Evolutionary conservation across 2,113 vertebrate species (phyloP), one percentile per base, ranked within the genome.

Genomic region (Promerops cafer): DNA sequence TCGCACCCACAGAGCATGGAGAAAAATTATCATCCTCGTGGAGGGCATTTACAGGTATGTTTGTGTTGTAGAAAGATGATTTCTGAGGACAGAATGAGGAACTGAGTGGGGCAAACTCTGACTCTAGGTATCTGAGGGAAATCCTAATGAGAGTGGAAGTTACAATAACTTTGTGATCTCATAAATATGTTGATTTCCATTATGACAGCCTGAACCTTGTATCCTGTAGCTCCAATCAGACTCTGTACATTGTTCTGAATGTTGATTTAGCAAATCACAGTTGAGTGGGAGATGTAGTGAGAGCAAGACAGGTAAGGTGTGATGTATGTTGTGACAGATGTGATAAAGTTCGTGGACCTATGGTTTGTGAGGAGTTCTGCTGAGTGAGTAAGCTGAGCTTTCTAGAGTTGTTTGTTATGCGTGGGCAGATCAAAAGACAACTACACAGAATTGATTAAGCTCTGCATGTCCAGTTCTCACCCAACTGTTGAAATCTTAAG

Each of bases 11-110:
- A 98, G 99, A 96, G 98, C 99, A 49, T 99, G 99, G 99, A 99
- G 95, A 95, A 99, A 99, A 98, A 99, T 99, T 93, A 98, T 99
- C 92, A 99, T 99, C 97, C 94, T 99, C 13, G 99, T 99, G 83
- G 99, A 99, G 89, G 99, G 99, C 80, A 98, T 99, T 98, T 99
- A 99, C 97, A 99, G 99, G 99, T 99, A 97, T 33, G 95, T 75
- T 28, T 82, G 30, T 81, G 57, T 39, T 40, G 13, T 37, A 93
- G 40, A 66, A 35, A 39, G 7, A 1, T 47, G 40, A 85, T 83
- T 82, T 87, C 60, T 92, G 76, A 78, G 35, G 23, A 22, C 33
- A 50, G 15, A 71, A 57, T 40, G 24, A 45, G 50, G 2, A 18
- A 61, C 8, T 78, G 76, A 87, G 18, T 33, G 66, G 70, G 39